Base-by-base conservation (phyloP, 2,797 vertebrate species). In the Siniperca obscura region DNA sequence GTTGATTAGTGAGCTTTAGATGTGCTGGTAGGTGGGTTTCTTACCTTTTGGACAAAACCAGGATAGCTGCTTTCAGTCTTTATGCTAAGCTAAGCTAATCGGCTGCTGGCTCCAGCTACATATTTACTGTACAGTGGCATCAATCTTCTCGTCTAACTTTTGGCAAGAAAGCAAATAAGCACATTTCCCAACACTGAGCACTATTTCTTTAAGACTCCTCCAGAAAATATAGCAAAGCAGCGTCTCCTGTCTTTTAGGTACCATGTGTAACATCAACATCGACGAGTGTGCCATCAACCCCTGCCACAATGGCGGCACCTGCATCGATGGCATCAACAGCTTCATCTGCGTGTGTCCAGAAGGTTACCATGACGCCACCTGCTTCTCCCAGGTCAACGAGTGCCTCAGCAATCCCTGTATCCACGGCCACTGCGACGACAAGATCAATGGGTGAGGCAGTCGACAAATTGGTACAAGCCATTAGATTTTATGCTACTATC, bases 341-440 rank as follows among this genome's bases (percentile, higher is more conserved):
- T 99, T 98, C 94, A 96, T 94, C 57, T 99, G 98, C 87, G 59
- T 93, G 85, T 99, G 98, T 80, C 97, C 96, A 0, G 97, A 98
- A 44, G 98, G 98, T 56, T 99, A 96, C 95, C 97, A 98, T 0
- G 98, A 97, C 69, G 83, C 92, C 87, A 97, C 96, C 70, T 99
- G 98, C 91, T 95, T 97, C 87, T 98, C 98, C 0, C 98, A 99
- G 92, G 96, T 99, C 91, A 98, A 99, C 0, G 98, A 99, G 93
- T 99, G 98, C 86, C 96, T 96, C 90, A 99, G 98, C 92, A 96
- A 96, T 86, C 98, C 98, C 74, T 99, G 98, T 80, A 95, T 98
- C 89, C 98, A 99, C 0, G 98, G 98, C 2, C 91, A 95, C 80
- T 99, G 98, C 78, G 95, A 96, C 0, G 98, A 99, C 14, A 95